Evolutionary conservation across 2,888 invertebrate species (phyloP).

Genomic region (Beris morrisii): DNA sequence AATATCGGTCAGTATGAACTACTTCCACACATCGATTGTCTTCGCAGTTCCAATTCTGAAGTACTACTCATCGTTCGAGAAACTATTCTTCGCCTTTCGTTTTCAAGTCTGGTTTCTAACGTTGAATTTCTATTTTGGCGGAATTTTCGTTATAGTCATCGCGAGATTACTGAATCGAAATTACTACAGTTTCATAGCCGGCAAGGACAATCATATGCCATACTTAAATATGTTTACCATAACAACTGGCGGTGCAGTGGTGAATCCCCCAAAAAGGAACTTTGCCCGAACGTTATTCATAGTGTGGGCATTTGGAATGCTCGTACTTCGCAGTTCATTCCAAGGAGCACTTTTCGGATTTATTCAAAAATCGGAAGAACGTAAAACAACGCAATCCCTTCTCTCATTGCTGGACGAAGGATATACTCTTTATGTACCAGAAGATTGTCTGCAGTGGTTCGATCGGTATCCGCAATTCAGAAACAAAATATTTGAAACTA

Average conservation of each 20-base stretch:
- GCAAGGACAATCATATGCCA: background rate
- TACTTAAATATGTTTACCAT: slow-evolving; percentile 18
- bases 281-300: slow-evolving; percentile 50
- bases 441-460: slow-evolving; percentile 19
- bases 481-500: background rate
- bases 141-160: background rate
- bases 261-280: slow-evolving; percentile 40
- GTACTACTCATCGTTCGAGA: slow-evolving; percentile 33
- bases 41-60: slow-evolving; percentile 27
- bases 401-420: background rate
- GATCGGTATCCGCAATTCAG: background rate
- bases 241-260: background rate
- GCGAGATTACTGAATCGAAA: background rate
- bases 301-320: slow-evolving; percentile 47
- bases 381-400: background rate
- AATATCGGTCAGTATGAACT: slow-evolving; percentile 25
- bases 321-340: slow-evolving; percentile 49
- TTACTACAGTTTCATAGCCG: slow-evolving; percentile 21
- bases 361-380: slow-evolving; percentile 21
- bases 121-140: background rate
- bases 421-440: slow-evolving; percentile 5
- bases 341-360: slow-evolving; percentile 37
- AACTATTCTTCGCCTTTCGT: slow-evolving; percentile 33
- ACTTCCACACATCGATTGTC: slow-evolving; percentile 21
- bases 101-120: slow-evolving; percentile 28